Base-by-base conservation (phyloP, 2,113 vertebrate genomes). In the Antigone vipio region DNA sequence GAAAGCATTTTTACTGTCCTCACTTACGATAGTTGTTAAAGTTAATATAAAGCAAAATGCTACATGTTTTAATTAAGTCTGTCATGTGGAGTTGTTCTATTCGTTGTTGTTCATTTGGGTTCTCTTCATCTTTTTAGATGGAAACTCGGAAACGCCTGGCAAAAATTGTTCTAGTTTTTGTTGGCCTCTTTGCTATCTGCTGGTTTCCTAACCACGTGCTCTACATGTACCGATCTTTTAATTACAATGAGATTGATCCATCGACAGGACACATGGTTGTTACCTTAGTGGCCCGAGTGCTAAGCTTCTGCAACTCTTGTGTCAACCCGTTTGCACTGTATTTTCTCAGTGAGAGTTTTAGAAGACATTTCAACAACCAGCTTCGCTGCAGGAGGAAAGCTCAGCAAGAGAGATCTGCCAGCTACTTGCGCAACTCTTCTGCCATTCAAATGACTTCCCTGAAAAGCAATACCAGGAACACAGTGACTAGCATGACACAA, bases 261-360 rank as follows among this genome's bases (percentile, higher is more conserved):
- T 99, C 99, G 0, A 95, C 98, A 69, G 98, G 98, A 40, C 99
- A 99, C 90, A 98, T 99, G 92, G 56, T 99, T 72, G 93, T 99
- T 93, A 99, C 99, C 6, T 97, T 99, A 87, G 96, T 99, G 76
- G 98, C 99, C 58, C 92, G 99, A 20, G 98, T 99, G 74, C 98
- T 99, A 86, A 99, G 99, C 94, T 99, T 99, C 98, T 99, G 98
- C 94, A 99, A 98, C 84, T 99, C 99, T 77, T 99, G 99, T 59
- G 99, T 99, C 98, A 99, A 99, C 94, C 99, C 99, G 1, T 99
- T 99, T 95, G 99, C 99, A 55, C 98, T 99, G 56, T 99, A 99
- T 96, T 97, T 99, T 89, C 98, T 99, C 89, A 99, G 99, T 59
- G 98, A 99, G 97, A 99, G 98, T 90, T 99, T 99, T 95, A 98